These are phyloP conservation scores for Halichoerus grypus DNA, from an alignment of 2,113 vertebrate genomes.

Conservation along the genomic window DNA sequence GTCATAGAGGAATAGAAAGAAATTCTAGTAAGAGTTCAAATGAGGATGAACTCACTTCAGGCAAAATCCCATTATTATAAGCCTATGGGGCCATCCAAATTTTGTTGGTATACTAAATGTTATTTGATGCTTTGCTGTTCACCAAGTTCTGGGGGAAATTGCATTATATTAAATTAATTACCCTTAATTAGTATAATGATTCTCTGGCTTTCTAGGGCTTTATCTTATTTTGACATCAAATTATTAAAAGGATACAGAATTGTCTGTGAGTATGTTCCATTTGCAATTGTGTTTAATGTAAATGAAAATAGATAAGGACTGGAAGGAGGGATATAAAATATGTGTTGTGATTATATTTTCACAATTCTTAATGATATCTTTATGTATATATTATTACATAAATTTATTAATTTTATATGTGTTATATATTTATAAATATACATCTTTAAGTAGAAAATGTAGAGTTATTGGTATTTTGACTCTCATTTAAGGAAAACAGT, in stretches of 20 bases:
- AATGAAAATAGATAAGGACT: background rate
- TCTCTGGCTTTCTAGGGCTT: slow-evolving; percentile 17
- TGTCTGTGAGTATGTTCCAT: background rate
- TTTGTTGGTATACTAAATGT: slow-evolving; percentile 11
- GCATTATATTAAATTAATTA: slow-evolving; percentile 67
- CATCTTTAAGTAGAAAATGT: background rate
- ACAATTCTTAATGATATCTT: background rate
- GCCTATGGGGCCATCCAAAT: background rate
- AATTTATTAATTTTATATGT: background rate
- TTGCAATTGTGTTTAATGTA: background rate
- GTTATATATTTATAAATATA: background rate
- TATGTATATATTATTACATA: background rate
- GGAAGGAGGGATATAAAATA: background rate
- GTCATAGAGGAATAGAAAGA: background rate
- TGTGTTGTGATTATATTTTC: background rate
- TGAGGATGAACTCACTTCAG: slow-evolving; percentile 40
- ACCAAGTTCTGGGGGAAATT: slow-evolving; percentile 37
- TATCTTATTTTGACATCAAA: slow-evolving; percentile 52
- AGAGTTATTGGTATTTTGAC: background rate
- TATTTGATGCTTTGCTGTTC: slow-evolving; percentile 25
- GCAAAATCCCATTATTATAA: slow-evolving; percentile 35
- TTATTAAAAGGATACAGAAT: background rate
- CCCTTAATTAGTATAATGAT: slow-evolving; percentile 63
- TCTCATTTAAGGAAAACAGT: background rate
- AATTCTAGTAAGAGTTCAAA: slow-evolving; percentile 20